Base-by-base conservation (phyloP, 1,140 invertebrate species). In the Drosophila sp. region DNA sequence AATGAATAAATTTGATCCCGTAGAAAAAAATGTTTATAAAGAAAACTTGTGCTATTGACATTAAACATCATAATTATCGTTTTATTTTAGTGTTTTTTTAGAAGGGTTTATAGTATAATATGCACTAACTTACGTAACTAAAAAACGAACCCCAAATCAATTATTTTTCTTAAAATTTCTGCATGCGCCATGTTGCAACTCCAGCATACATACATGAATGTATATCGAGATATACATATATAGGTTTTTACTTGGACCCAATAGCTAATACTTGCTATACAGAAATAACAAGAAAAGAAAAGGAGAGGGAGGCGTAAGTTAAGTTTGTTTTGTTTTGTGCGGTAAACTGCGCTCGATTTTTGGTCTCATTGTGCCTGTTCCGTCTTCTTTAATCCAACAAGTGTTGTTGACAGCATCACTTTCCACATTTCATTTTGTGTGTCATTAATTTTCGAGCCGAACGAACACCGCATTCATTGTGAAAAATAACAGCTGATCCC, bases 351-450 rank as follows among this genome's bases (percentile, higher is more conserved):
- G 17, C 11, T 29, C 33, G 38, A 27, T 54, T 32, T 57, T 63
- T 11, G 47, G 40, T 40, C 7, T 56, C 27, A 73, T 58, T 66
- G 60, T 70, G 64, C 35, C 67, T 11, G 35, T 10, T 50, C 44
- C 44, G 44, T 38, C 8, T 38, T 50, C 44, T 70, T 56, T 65
- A 87, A 79, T 84, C 58, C 77, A 70, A 70, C 84, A 89, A 90
- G 85, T 89, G 84, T 80, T 90, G 84, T 90, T 89, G 84, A 89
- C 84, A 89, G 84, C 84, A 78, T 90, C 77, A 79, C 69, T 89
- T 89, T 89, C 76, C 80, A 73, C 84, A 75, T 84, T 84, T 84
- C 80, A 89, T 76, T 80, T 77, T 78, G 69, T 78, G 69, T 84
- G 80, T 75, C 85, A 89, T 89, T 89, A 89, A 90, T 90, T 89